Percentiles rank a stretch among this genome's conserved stretches.
Conservation (phyloP, 2,797 vertebrate genomes). For the Acropternis orthonyx region DNA sequence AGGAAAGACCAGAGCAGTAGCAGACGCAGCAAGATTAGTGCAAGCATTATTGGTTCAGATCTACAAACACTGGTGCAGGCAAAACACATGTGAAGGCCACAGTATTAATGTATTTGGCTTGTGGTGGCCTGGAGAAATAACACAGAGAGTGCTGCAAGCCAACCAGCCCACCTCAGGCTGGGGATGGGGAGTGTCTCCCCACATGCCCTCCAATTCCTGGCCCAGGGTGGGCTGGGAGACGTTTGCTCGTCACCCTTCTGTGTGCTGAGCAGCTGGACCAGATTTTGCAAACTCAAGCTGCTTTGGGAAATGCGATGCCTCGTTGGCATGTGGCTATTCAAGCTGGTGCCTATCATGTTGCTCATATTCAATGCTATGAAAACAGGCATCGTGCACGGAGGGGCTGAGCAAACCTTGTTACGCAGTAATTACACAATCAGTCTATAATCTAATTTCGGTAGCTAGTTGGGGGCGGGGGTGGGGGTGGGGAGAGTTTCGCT, state of each 20-base stretch:
- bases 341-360: slow-evolving; percentile 73
- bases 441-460: slow-evolving; percentile 64
- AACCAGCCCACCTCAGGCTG: not conserved
- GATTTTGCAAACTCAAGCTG: slow-evolving; percentile 64
- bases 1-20: not conserved
- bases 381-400: slow-evolving; percentile 62
- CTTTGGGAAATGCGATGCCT: slow-evolving; percentile 56
- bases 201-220: not conserved
- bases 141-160: not conserved
- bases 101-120: not conserved
- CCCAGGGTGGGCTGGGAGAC: not conserved
- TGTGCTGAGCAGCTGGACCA: slow-evolving; percentile 65
- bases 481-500: slow-evolving; percentile 1
- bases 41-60: not conserved
- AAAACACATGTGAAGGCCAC: not conserved
- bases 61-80: not conserved
- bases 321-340: slow-evolving; percentile 61
- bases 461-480: too few relatives aligned
- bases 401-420: slow-evolving; percentile 72
- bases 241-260: not conserved
- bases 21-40: not conserved
- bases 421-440: slow-evolving; percentile 70
- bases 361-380: slow-evolving; percentile 68
- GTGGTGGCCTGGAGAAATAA: not conserved
- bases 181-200: not conserved